Percentiles rank a stretch among this genome's conserved stretches.
Evolutionary conservation across 2,888 invertebrate species (phyloP).

Genomic region (Tridacna gigas): DNA sequence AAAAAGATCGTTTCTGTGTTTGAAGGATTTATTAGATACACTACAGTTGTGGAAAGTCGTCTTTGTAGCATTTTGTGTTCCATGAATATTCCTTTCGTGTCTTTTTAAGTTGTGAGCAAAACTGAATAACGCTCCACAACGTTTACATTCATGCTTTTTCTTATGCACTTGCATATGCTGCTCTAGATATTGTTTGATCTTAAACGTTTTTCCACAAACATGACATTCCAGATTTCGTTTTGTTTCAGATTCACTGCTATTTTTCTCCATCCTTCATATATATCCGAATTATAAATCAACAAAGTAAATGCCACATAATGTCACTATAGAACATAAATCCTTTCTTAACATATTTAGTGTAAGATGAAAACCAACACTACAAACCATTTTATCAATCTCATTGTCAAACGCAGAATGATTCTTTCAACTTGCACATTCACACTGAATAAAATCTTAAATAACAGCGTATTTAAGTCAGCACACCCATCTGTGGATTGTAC

Average conservation of each 20-base stretch:
- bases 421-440: too few species aligned
- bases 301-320: too few species aligned
- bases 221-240: neutral
- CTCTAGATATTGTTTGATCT: neutral
- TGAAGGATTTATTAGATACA: slow-evolving; percentile 24
- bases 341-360: too few species aligned
- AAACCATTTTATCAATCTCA: too few species aligned
- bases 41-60: slow-evolving; percentile 26
- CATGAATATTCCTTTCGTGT: neutral
- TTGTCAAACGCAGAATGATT: too few species aligned
- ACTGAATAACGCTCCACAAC: slow-evolving; percentile 3
- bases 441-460: too few species aligned
- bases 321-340: too few species aligned
- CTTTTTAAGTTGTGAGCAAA: slow-evolving; percentile 2
- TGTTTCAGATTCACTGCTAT: slow-evolving; percentile 28
- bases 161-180: slow-evolving; percentile 24
- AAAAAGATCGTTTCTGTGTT: slow-evolving; percentile 25
- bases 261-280: slow-evolving; percentile 7
- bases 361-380: too few species aligned
- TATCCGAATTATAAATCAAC: too few species aligned
- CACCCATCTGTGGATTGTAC: too few species aligned
- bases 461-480: too few species aligned
- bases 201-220: neutral
- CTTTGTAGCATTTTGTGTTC: neutral
- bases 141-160: slow-evolving; percentile 18